These are phyloP conservation scores for Microplitis manilae DNA, from an alignment of 2,888 invertebrate species.

Conservation along the genomic window DNA sequence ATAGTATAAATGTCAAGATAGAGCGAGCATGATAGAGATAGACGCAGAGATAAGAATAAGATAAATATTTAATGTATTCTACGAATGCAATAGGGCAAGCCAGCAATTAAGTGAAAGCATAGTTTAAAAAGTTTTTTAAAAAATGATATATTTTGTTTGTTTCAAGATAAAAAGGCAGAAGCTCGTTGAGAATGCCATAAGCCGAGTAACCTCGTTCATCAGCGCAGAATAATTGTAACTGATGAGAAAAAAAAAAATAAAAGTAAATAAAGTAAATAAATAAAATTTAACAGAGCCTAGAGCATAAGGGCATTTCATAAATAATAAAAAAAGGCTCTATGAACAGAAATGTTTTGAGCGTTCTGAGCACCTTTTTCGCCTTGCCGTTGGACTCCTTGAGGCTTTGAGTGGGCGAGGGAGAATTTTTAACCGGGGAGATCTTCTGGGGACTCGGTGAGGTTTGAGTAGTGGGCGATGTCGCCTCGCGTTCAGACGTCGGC, in stretches of 20 bases:
- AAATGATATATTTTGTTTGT: neutral
- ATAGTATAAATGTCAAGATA: neutral
- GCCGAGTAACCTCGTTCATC: neutral
- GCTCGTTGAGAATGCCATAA: slow-evolving; percentile 2
- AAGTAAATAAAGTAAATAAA: neutral
- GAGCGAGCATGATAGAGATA: neutral
- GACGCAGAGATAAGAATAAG: neutral
- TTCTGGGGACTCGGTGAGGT: slow-evolving; percentile 67
- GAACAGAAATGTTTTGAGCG: slow-evolving; percentile 35
- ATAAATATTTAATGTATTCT: slow-evolving; percentile 3
- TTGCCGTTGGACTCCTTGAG: slow-evolving; percentile 71
- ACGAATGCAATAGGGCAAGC: slow-evolving; percentile 10
- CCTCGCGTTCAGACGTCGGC: slow-evolving; percentile 63
- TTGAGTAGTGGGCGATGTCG: slow-evolving; percentile 66
- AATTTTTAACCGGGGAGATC: slow-evolving; percentile 68
- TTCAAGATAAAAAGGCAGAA: neutral
- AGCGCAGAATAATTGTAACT: neutral
- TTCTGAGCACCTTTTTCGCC: slow-evolving; percentile 71
- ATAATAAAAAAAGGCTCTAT: slow-evolving; percentile 39
- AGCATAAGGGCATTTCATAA: slow-evolving; percentile 11
- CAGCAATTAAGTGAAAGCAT: slow-evolving; percentile 9
- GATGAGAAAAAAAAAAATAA: slow-evolving; percentile 1
- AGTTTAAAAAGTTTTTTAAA: slow-evolving; percentile 9
- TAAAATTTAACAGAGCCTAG: neutral
- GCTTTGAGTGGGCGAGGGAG: slow-evolving; percentile 70